Evolutionary conservation across 2,888 invertebrate species (phyloP).

Genomic region (Eupeodes latifasciatus): DNA sequence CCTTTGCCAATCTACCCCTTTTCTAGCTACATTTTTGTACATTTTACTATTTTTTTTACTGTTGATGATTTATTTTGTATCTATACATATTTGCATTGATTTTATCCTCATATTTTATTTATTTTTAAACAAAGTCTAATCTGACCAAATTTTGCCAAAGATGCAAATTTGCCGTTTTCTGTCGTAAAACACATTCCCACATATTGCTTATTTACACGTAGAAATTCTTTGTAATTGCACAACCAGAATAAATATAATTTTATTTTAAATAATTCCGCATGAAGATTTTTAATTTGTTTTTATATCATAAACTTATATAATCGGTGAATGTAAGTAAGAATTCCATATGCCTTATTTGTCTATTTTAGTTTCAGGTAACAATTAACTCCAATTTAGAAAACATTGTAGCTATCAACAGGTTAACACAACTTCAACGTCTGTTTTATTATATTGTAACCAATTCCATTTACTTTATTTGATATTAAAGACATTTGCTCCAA

Average conservation of each 20-base stretch:
- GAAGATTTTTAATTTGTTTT: too few relatives aligned
- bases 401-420: too few relatives aligned
- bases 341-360: too few relatives aligned
- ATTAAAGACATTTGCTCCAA: too few relatives aligned
- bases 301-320: too few relatives aligned
- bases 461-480: too few relatives aligned
- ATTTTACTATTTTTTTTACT: not conserved
- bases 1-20: not conserved
- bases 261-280: too few relatives aligned
- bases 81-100: not conserved
- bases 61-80: constrained; percentile 24
- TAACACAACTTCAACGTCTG: too few relatives aligned
- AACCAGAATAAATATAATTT: constrained; percentile 34
- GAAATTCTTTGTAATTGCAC: constrained; percentile 7
- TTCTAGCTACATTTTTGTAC: not conserved
- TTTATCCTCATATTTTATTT: constrained; percentile 27
- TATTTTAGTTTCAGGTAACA: too few relatives aligned
- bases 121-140: constrained; percentile 31
- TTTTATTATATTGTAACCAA: too few relatives aligned
- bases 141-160: constrained; percentile 6
- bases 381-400: too few relatives aligned
- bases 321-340: too few relatives aligned
- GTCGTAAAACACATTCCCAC: constrained; percentile 57
- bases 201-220: not conserved
- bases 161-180: constrained; percentile 72